Evolutionary conservation across 2,797 vertebrate genomes (phyloP).

Genomic region (Calcarius lapponicus): DNA sequence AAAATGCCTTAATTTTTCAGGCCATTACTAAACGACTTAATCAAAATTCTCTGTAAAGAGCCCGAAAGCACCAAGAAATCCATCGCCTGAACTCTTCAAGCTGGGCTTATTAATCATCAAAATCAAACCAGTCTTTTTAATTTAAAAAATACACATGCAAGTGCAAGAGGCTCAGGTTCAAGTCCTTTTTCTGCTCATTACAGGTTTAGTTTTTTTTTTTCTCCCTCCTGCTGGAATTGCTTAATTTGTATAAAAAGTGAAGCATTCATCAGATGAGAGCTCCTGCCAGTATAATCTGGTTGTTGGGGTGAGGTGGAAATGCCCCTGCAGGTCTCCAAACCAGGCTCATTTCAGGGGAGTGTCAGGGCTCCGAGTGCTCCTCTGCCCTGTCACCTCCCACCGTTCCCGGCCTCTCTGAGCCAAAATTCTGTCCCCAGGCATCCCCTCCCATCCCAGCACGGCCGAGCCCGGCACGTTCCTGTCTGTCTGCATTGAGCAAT

Average conservation of each 20-base stretch:
- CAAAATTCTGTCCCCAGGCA: neutral
- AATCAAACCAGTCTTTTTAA: neutral
- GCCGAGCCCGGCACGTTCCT: accelerated
- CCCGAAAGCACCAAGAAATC: neutral
- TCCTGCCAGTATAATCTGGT: neutral
- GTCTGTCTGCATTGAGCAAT: neutral
- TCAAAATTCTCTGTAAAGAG: neutral
- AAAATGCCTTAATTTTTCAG: neutral
- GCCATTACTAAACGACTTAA: neutral
- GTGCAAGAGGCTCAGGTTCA: neutral
- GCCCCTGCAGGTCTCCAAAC: neutral
- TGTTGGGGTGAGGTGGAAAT: neutral
- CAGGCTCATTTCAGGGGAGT: neutral
- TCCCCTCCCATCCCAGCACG: neutral
- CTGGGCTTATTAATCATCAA: neutral
- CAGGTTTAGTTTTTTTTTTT: neutral
- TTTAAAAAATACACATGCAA: neutral
- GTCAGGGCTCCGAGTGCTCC: neutral
- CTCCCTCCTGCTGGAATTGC: neutral
- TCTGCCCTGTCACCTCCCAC: accelerated
- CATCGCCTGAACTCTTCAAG: neutral
- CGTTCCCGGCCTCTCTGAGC: neutral
- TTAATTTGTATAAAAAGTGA: neutral
- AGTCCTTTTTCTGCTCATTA: neutral
- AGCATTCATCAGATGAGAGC: neutral